phyloP scores from a whole-genome alignment of 2,113 vertebrate genomes.

The Gymnogyps californianus region DNA sequence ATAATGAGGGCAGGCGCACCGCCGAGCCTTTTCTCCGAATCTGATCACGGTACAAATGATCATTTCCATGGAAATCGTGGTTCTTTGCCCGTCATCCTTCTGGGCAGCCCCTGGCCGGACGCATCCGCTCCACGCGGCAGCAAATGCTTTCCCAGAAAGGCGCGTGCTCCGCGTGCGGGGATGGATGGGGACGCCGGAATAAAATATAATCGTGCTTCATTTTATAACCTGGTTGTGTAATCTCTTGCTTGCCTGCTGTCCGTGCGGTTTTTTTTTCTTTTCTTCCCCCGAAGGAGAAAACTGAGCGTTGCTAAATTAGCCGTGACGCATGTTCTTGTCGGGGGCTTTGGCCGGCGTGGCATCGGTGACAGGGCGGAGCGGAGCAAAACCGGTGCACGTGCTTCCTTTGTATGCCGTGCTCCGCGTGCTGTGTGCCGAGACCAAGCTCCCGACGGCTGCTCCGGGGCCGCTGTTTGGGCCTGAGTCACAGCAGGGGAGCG shows the following conservation, averaged over 20 bases:
- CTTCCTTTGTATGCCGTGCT: background rate
- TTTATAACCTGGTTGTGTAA: background rate
- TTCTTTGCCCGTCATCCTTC: background rate
- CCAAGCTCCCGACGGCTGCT: background rate
- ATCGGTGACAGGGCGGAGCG: fast-evolving
- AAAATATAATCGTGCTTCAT: background rate
- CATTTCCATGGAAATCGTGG: background rate
- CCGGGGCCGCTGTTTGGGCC: background rate
- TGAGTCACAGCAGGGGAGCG: background rate
- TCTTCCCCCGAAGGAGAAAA: background rate
- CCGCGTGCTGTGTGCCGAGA: fast-evolving
- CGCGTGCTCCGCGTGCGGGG: fast-evolving
- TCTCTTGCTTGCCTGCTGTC: background rate
- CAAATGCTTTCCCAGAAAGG: background rate
- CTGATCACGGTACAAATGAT: background rate
- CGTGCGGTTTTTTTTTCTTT: background rate
- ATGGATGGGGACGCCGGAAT: background rate
- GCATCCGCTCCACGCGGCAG: fast-evolving
- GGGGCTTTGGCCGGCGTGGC: background rate
- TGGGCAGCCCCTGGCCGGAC: background rate
- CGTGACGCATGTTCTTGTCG: background rate
- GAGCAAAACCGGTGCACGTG: background rate
- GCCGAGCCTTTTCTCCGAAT: background rate
- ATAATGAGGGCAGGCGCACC: background rate
- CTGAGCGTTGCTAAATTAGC: background rate